Conservation (phyloP, 2,797 vertebrate genomes). For the Cossypha niveicapilla region DNA sequence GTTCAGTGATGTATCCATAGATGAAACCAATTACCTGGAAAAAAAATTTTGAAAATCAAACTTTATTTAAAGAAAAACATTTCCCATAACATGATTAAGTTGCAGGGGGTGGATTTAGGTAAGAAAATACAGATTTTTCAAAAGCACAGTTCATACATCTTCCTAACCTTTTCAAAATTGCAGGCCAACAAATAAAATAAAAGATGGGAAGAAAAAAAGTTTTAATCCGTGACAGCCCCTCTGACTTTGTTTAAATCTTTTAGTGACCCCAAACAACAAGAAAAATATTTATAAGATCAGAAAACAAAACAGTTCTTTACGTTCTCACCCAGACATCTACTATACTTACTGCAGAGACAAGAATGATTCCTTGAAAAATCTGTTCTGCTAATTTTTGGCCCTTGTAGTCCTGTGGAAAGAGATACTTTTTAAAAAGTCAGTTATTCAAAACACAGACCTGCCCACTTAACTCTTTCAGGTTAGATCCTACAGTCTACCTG, state of each 20-base stretch:
- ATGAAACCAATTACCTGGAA: slow-evolving; percentile 90
- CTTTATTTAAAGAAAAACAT: background rate
- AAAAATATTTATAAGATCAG: background rate
- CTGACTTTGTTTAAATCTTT: background rate
- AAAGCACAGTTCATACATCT: background rate
- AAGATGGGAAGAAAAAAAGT: background rate
- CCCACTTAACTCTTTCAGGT: background rate
- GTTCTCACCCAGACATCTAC: background rate
- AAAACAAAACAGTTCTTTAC: background rate
- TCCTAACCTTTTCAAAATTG: background rate
- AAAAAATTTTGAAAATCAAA: background rate
- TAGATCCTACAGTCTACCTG: background rate
- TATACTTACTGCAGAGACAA: slow-evolving; percentile 90
- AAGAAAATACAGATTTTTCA: background rate
- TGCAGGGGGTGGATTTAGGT: background rate
- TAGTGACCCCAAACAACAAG: background rate
- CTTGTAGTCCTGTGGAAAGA: slow-evolving; percentile 89
- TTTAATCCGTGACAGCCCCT: background rate
- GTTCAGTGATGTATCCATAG: slow-evolving; percentile 89
- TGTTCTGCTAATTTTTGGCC: slow-evolving; percentile 97
- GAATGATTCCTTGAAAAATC: slow-evolving; percentile 96
- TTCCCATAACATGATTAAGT: background rate
- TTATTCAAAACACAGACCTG: background rate
- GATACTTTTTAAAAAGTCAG: background rate
- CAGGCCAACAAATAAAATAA: background rate